Conservation (phyloP, 2,797 vertebrate species). For the Dermochelys coriacea region DNA sequence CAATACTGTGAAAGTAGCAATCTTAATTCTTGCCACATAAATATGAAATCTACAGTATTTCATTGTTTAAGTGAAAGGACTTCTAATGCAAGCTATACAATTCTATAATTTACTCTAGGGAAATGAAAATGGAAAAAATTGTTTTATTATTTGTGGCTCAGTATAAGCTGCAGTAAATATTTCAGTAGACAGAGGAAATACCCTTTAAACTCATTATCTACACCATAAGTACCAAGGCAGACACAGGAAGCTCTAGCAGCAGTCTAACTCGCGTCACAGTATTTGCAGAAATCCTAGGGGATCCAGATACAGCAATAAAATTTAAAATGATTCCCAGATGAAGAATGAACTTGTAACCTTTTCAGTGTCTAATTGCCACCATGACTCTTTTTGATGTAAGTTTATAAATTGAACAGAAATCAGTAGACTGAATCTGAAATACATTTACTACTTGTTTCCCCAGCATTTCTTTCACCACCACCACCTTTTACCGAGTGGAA, state of each 20-base stretch:
- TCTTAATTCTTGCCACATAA: background rate
- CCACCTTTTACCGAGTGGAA: slow-evolving; percentile 26
- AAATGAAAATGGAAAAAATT: slow-evolving; percentile 37
- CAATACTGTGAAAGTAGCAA: background rate
- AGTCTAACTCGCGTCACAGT: slow-evolving; percentile 62
- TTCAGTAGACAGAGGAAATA: slow-evolving; percentile 50
- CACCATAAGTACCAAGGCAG: slow-evolving; percentile 34
- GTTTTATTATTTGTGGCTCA: background rate
- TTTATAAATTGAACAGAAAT: slow-evolving; percentile 54
- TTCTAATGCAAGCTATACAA: background rate
- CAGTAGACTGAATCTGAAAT: background rate
- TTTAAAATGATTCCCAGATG: slow-evolving; percentile 78
- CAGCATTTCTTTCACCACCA: slow-evolving; percentile 41
- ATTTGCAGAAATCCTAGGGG: slow-evolving; percentile 57
- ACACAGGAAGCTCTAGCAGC: slow-evolving; percentile 67
- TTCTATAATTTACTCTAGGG: background rate
- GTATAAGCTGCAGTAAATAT: slow-evolving; percentile 37
- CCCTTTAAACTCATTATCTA: slow-evolving; percentile 34
- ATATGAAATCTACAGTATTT: background rate
- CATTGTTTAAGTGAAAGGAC: background rate
- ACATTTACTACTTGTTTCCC: slow-evolving; percentile 22
- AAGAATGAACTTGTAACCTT: slow-evolving; percentile 81
- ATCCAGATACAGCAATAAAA: slow-evolving; percentile 55
- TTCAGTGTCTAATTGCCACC: slow-evolving; percentile 59
- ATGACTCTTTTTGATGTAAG: slow-evolving; percentile 57